Conservation (phyloP, 2,797 vertebrate species). For the Sebastes alutus region DNA sequence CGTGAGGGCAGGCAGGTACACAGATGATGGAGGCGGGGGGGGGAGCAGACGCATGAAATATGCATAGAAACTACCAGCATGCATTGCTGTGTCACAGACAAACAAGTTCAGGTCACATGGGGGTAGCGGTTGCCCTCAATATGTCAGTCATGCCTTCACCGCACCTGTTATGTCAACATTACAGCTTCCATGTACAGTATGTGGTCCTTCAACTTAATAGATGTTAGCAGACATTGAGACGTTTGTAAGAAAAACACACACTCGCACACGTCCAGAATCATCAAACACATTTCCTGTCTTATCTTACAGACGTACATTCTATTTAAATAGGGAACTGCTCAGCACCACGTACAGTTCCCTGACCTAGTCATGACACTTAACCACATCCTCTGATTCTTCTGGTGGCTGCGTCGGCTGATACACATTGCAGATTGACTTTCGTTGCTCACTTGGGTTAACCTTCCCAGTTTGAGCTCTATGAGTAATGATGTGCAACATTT, state of each 20-base stretch:
- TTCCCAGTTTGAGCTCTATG: background rate
- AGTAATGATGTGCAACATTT: background rate
- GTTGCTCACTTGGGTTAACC: background rate
- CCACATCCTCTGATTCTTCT: slow-evolving; percentile 41
- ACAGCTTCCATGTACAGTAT: background rate
- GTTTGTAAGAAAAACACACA: background rate
- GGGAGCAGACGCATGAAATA: slow-evolving; percentile 60
- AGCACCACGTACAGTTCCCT: background rate
- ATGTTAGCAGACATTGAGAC: background rate
- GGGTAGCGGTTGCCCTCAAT: slow-evolving; percentile 24
- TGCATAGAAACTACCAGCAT: slow-evolving; percentile 56
- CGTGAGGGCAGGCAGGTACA: background rate
- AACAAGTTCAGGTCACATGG: slow-evolving; percentile 8
- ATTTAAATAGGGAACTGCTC: background rate
- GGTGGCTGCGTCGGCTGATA: background rate
- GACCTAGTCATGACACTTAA: slow-evolving; percentile 26
- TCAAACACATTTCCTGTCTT: background rate
- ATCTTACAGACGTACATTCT: background rate
- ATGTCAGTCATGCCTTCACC: slow-evolving; percentile 19
- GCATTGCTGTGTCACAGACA: slow-evolving; percentile 17
- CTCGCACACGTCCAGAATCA: background rate
- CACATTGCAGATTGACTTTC: background rate
- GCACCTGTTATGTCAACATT: slow-evolving; percentile 26
- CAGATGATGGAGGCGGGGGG: background rate
- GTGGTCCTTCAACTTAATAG: background rate